Evolutionary conservation across 2,888 invertebrate genomes (phyloP).

Genomic region (Resseliella maxima): DNA sequence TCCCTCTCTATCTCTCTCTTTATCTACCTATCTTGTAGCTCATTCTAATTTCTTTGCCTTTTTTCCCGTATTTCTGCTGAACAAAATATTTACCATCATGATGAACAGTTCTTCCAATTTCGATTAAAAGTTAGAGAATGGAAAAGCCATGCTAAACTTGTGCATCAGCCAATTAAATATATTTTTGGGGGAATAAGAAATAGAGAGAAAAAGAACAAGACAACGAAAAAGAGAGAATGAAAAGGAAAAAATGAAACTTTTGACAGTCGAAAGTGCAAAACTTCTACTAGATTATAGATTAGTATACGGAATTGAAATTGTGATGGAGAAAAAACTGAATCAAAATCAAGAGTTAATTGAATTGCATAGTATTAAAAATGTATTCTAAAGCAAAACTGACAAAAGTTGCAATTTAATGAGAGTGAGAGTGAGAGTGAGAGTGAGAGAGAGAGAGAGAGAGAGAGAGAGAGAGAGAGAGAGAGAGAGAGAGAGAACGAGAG

Average conservation of each 20-base stretch:
- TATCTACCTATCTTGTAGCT: too few species aligned
- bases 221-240: background rate
- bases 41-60: too few species aligned
- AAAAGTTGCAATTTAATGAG: background rate
- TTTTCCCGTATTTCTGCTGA: too few species aligned
- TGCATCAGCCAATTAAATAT: too few species aligned
- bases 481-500: too few species aligned
- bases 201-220: too few species aligned
- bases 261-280: background rate
- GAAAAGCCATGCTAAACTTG: background rate
- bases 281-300: background rate
- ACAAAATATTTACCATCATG: too few species aligned
- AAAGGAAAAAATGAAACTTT: background rate
- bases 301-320: background rate
- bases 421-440: too few species aligned
- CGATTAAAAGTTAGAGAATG: background rate
- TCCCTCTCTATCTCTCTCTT: too few species aligned
- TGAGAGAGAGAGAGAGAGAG: too few species aligned
- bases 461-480: too few species aligned
- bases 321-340: background rate
- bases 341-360: background rate
- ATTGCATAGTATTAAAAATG: background rate
- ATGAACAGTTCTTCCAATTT: background rate
- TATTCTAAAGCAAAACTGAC: background rate
- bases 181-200: too few species aligned